Evolutionary conservation across 64 coral and sea anemone genomes (phyloP).

Genomic region (Montipora foliosa): DNA sequence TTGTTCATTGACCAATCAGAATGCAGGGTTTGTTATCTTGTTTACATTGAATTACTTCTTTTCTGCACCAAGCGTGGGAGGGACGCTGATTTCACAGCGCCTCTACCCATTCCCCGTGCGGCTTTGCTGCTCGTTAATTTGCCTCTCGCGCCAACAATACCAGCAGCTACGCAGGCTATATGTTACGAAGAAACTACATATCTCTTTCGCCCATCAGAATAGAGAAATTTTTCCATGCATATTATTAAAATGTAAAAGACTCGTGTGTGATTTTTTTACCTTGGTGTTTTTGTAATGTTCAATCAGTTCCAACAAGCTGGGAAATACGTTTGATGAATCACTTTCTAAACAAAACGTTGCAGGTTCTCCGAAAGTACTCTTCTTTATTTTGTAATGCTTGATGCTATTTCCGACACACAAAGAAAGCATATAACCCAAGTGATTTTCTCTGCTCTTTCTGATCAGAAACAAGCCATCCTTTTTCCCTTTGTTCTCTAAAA

Average conservation of each 20-base stretch:
- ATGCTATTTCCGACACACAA: not conserved
- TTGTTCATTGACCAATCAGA: too few relatives aligned
- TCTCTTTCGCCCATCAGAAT: too few relatives aligned
- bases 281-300: conserved; percentile 13
- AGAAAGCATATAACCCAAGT: not conserved
- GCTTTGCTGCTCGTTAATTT: too few relatives aligned
- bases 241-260: not conserved
- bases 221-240: too few relatives aligned
- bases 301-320: conserved; percentile 8
- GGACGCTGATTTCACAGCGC: too few relatives aligned
- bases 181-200: too few relatives aligned
- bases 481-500: not conserved
- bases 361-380: not conserved
- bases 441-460: not conserved
- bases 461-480: conserved; percentile 58
- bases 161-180: too few relatives aligned
- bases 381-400: conserved; percentile 11
- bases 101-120: too few relatives aligned
- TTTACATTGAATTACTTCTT: too few relatives aligned
- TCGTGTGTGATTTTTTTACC: not conserved
- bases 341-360: not conserved
- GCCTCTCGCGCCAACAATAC: too few relatives aligned
- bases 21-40: too few relatives aligned
- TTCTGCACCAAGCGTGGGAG: too few relatives aligned
- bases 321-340: not conserved